Evolutionary conservation across 2,113 vertebrate genomes (phyloP).

Genomic region (Typhlomys cinereus): DNA sequence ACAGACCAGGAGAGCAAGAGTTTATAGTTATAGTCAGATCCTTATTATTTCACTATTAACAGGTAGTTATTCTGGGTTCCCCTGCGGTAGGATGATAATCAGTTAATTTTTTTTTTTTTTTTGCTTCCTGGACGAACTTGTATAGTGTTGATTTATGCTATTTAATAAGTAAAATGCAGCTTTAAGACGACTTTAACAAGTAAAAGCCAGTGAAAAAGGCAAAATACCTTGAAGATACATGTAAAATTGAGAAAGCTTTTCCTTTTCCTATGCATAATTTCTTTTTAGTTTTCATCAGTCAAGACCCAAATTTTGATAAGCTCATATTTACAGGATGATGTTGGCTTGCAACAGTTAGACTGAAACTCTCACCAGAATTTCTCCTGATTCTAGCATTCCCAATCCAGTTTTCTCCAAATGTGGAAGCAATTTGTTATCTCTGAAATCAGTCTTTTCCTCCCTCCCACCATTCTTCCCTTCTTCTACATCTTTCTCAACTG

Average conservation of each 20-base stretch:
- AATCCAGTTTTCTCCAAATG: not conserved
- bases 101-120: not conserved
- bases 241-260: not conserved
- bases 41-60: not conserved
- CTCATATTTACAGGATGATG: not conserved
- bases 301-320: not conserved
- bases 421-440: not conserved
- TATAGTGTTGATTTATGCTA: not conserved
- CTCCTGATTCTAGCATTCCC: not conserved
- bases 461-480: too few species aligned
- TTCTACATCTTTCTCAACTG: not conserved
- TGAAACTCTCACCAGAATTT: not conserved
- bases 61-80: not conserved
- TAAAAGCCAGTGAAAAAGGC: not conserved
- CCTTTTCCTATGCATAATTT: not conserved
- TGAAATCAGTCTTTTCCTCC: not conserved
- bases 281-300: not conserved
- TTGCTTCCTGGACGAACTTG: not conserved
- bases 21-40: constrained; percentile 8
- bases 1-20: not conserved
- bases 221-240: not conserved
- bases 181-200: not conserved
- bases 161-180: not conserved
- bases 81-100: not conserved
- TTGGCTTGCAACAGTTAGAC: not conserved